Evolutionary conservation across 30 jellyfish, hydroid and myxozoan species (phyloP), one percentile per base, ranked within the genome.

Genomic region (Aurelia aurita complex sp. Pacific): DNA sequence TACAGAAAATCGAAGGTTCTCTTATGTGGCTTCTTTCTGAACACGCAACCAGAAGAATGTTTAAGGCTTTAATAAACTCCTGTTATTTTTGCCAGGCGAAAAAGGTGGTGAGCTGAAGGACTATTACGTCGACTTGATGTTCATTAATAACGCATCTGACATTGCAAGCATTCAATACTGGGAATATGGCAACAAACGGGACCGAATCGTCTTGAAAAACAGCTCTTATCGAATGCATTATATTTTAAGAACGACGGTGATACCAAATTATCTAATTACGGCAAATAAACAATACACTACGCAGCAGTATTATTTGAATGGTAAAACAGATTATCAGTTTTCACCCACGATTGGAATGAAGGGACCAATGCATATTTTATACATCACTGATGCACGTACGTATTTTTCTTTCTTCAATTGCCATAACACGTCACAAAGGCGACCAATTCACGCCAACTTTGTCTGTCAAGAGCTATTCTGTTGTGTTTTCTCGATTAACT

Each of bases 381-480:
- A 69, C 36, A 94, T 94, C 74, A 94, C 98, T 8, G 98, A 89
- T 64, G 78, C 83, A n/a, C 96, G 98, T 94, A 80, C 75, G 97
- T 62, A 38, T 32, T 18, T 15, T 19, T 1, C 6, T 4, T 63
- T 57, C 8, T 40, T 40, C 6, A 40, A 3, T 40, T 40, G 8
- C 6, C 52, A 40, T 2, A 40, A 3, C 8, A 40, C 52, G 52
- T 40, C 10, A 40, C 52, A 40, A 0, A 40, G 52, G 52, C 6
- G 50, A 40, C 8, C 6, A 40, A 40, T 40, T 40, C 52, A 40
- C 52, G 10, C 9, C 52, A 40, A 40, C 52, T 40, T 40, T 40
- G 4, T 9, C 0, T 40, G 52, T 40, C 52, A 9, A 40, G 52
- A 40, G 52, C 8, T 9, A 40, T 3, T 40, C 52, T 3, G 52